Evolutionary conservation across 2,888 invertebrate species (phyloP).

Genomic region (Andricus quercusramuli): DNA sequence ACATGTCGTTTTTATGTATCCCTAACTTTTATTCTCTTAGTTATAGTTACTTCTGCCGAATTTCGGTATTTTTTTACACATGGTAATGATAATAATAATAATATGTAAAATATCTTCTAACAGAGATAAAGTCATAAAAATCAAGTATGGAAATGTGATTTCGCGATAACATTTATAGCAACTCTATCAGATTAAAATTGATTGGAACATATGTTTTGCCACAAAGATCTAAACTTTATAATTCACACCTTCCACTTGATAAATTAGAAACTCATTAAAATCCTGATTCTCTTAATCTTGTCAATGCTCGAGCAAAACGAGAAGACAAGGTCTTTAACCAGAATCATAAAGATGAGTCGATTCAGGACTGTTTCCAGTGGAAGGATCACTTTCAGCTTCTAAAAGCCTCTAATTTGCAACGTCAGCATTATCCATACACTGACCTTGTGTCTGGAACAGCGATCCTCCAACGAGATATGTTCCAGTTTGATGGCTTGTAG

Average conservation of each 20-base stretch:
- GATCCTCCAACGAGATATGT: not conserved
- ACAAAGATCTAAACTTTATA: not conserved
- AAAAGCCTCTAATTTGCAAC: conserved; percentile 11
- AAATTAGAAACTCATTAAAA: conserved; percentile 12
- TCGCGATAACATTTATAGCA: not conserved
- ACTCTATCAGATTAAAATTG: not conserved
- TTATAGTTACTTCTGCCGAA: not conserved
- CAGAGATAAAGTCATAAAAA: not conserved
- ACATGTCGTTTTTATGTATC: not conserved
- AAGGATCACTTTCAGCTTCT: conserved; percentile 9
- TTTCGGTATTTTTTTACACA: too few relatives aligned
- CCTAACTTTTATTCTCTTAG: not conserved
- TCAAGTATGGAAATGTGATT: not conserved
- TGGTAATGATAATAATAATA: too few relatives aligned
- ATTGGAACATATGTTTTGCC: conserved; percentile 11
- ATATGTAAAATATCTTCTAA: not conserved
- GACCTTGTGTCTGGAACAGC: conserved; percentile 1
- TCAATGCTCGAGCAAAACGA: not conserved
- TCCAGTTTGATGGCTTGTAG: conserved; percentile 21
- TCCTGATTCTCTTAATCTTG: not conserved
- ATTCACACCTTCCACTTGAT: not conserved
- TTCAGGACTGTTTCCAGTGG: not conserved
- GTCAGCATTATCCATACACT: conserved; percentile 11
- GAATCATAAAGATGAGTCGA: not conserved
- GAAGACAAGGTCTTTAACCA: not conserved